phyloP scores from a whole-genome alignment of 1,140 invertebrate genomes.

The Drosophila ercepeae region DNA sequence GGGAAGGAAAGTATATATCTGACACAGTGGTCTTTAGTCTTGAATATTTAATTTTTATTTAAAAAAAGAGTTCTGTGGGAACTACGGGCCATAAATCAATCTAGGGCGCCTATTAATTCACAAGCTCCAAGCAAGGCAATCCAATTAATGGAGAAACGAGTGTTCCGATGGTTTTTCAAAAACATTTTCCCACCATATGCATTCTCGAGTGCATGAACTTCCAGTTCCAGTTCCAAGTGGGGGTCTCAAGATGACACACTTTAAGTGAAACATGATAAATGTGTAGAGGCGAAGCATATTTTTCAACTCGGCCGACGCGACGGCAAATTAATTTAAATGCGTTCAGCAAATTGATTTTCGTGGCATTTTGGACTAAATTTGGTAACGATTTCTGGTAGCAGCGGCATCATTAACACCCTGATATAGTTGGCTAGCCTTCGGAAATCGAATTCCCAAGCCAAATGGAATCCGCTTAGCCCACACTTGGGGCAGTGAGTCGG shows the following conservation, averaged over 20 bases:
- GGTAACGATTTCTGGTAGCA: slow-evolving; percentile 49
- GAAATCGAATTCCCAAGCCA: slow-evolving; percentile 26
- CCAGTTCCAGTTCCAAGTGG: slow-evolving; percentile 24
- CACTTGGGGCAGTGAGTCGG: slow-evolving; percentile 8
- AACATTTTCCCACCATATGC: slow-evolving; percentile 25
- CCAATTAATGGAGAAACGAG: slow-evolving; percentile 68
- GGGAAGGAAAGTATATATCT: neutral
- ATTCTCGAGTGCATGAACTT: slow-evolving; percentile 57
- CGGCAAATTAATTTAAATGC: slow-evolving; percentile 66
- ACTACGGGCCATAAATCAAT: slow-evolving; percentile 22
- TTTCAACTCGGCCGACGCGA: slow-evolving; percentile 18
- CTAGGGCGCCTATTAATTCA: slow-evolving; percentile 5
- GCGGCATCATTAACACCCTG: slow-evolving; percentile 46
- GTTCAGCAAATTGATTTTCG: slow-evolving; percentile 61
- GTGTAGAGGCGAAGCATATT: slow-evolving; percentile 21
- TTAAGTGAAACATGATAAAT: slow-evolving; percentile 59
- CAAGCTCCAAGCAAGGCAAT: slow-evolving; percentile 36
- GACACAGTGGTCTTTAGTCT: neutral
- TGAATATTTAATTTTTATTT: neutral
- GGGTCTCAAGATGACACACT: slow-evolving; percentile 10
- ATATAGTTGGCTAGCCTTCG: slow-evolving; percentile 42
- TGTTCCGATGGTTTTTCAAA: slow-evolving; percentile 24
- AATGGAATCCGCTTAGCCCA: slow-evolving; percentile 59
- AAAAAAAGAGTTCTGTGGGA: neutral
- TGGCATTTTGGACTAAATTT: slow-evolving; percentile 55